Conservation (phyloP, 2,888 invertebrate genomes). For the Netelia melanura region DNA sequence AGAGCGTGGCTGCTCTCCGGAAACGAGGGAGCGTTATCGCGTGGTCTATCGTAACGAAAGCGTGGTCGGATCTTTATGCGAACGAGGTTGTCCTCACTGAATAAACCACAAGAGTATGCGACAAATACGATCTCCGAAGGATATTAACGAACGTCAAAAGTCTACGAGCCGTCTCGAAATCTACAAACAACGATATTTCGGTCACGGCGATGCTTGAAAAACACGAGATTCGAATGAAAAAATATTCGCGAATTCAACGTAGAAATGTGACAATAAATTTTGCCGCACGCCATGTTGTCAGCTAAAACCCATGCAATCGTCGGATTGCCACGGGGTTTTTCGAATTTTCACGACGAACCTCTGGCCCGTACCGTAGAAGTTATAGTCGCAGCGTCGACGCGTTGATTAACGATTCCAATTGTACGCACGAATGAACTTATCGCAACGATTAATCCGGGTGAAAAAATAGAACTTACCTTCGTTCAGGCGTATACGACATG, state of each 20-base stretch:
- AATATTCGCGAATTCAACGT: constrained; percentile 48
- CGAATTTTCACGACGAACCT: constrained; percentile 17
- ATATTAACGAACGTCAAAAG: background rate
- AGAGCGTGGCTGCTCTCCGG: background rate
- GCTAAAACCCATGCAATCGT: constrained; percentile 78
- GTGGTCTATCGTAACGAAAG: constrained; percentile 53
- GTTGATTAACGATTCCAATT: constrained; percentile 14
- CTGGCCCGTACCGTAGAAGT: constrained; percentile 12
- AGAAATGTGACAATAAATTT: constrained; percentile 79
- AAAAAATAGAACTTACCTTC: constrained; percentile 90
- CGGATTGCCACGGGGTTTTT: constrained; percentile 48
- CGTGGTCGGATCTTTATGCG: constrained; percentile 47
- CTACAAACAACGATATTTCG: background rate
- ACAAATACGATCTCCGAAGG: background rate
- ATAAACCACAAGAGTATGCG: background rate
- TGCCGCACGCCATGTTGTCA: constrained; percentile 87
- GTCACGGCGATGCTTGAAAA: background rate
- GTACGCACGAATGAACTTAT: constrained; percentile 41
- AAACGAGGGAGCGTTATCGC: constrained; percentile 15
- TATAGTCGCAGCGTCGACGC: constrained; percentile 23
- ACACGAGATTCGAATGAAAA: background rate
- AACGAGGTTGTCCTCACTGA: constrained; percentile 17
- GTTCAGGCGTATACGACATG: constrained; percentile 93
- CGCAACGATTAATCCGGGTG: constrained; percentile 55
- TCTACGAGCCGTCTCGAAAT: background rate